Conservation (phyloP, 2,797 vertebrate genomes). For the Austrolebias charrua region DNA sequence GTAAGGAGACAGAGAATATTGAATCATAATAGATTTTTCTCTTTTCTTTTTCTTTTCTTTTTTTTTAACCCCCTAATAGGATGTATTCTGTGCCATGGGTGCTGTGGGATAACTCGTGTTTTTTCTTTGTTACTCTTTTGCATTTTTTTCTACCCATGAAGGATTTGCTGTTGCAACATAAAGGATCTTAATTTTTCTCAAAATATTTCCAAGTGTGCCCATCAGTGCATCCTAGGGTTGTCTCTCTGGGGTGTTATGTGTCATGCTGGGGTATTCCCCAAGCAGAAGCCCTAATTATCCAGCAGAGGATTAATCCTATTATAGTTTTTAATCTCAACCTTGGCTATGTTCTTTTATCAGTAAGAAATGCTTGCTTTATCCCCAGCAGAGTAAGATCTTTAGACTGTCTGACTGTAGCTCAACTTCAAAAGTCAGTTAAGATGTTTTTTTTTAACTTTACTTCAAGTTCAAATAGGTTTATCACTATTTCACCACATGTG, state of each 20-base stretch:
- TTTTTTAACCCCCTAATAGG: constrained; percentile 2
- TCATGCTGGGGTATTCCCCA: constrained; percentile 70
- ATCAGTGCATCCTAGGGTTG: constrained; percentile 38
- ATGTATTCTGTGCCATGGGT: constrained; percentile 1
- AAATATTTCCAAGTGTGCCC: constrained; percentile 18
- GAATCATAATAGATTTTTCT: constrained; percentile 25
- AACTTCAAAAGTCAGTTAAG: constrained; percentile 16
- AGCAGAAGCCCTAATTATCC: constrained; percentile 67
- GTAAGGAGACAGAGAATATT: constrained; percentile 41
- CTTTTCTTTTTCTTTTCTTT: neutral
- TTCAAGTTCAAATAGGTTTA: no score
- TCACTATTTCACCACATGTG: no score
- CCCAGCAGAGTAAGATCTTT: constrained; percentile 24
- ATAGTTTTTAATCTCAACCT: constrained; percentile 35
- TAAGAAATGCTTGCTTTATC: constrained; percentile 26
- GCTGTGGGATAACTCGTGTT: neutral
- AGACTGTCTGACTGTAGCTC: constrained; percentile 24
- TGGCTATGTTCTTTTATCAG: constrained; percentile 53
- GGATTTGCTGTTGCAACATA: constrained; percentile 11
- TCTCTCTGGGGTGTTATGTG: constrained; percentile 60
- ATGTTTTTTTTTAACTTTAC: no score
- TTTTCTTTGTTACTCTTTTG: constrained; percentile 20
- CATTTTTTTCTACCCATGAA: neutral
- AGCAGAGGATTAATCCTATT: constrained; percentile 59
- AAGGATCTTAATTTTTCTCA: constrained; percentile 10